Base-by-base conservation (phyloP, 2,797 vertebrate genomes). In the Urophycis tenuis region DNA sequence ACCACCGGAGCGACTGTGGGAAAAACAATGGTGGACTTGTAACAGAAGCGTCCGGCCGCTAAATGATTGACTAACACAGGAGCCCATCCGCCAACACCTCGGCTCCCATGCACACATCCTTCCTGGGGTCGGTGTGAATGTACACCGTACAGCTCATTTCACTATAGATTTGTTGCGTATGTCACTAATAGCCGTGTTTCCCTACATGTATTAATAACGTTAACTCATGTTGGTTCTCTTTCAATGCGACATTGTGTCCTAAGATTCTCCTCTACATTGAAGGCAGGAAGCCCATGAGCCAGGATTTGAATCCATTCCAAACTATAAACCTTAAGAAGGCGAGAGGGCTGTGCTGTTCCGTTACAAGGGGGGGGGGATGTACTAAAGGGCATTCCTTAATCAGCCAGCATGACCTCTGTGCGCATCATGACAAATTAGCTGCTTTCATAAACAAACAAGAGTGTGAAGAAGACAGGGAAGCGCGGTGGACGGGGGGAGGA, bases 1-100 rank as follows among this genome's bases (percentile, higher is more conserved):
- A 99, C 94, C 83, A 93, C 91, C 41, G 97, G 97, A 45, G 94
- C 94, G 93, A 96, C 97, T 99, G 92, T 53, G 89, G 90, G 80
- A 81, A 71, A 86, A 71, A 86, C n/a, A 73, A 39, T 15, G 7
- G n/a, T n/a, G n/a, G n/a, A n/a, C n/a, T n/a, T n/a, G 53, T 25
- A 5, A 19, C 32, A n/a, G 70, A 71, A 22, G 89, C 35, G 88
- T 7, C 67, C 7, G 31, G 11, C 31, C 15, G 11, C 31, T 70
- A 17, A 30, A 70, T 32, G 67, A 70, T 70, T 70, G 29, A 70
- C 25, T 17, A 31, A 30, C 3, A 31, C 30, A 10, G 30, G 31
- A 30, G 29, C 53, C 8, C 19, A 25, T 25, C 10, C 53, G 1
- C 53, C 22, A 9, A 60, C 53, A 60, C 53, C 9, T 60, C 10